Evolutionary conservation across 2,113 vertebrate genomes (phyloP).

Genomic region (Macrotis lagotis): DNA sequence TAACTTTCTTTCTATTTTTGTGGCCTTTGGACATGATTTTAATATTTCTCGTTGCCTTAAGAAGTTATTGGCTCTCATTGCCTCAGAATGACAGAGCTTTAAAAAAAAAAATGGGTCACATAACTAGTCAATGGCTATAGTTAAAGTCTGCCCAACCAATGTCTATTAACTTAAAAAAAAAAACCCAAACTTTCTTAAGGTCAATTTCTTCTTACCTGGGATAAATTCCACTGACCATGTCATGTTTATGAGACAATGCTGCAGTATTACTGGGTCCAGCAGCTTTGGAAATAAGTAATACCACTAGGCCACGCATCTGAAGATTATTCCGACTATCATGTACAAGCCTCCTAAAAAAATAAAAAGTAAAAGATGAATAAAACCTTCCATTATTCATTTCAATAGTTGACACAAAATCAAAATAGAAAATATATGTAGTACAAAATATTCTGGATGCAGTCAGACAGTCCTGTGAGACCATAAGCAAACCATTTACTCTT

Average conservation of each 20-base stretch:
- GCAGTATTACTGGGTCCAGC: slow-evolving; percentile 88
- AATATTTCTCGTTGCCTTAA: neutral
- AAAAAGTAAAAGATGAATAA: slow-evolving; percentile 26
- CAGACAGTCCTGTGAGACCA: neutral
- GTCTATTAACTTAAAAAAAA: slow-evolving; percentile 19
- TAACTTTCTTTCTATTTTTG: neutral
- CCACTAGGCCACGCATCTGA: slow-evolving; percentile 94
- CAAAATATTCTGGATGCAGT: neutral
- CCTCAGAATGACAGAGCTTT: slow-evolving; percentile 25
- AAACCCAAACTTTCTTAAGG: slow-evolving; percentile 10
- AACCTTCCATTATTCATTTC: slow-evolving; percentile 16
- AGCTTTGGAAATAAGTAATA: slow-evolving; percentile 95
- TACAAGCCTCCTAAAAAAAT: slow-evolving; percentile 90
- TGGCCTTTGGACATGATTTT: neutral
- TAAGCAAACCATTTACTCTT: neutral
- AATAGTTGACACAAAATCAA: neutral
- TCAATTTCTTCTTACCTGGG: slow-evolving; percentile 88
- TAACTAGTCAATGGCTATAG: neutral
- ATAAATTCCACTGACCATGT: slow-evolving; percentile 97
- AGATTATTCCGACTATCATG: slow-evolving; percentile 92
- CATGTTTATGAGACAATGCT: slow-evolving; percentile 84
- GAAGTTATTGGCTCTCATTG: neutral
- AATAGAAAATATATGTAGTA: slow-evolving; percentile 1
- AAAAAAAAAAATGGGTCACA: neutral
- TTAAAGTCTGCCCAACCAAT: neutral